phyloP scores from a whole-genome alignment of 2,888 invertebrate genomes.

The Caenorhabditis plicata region DNA sequence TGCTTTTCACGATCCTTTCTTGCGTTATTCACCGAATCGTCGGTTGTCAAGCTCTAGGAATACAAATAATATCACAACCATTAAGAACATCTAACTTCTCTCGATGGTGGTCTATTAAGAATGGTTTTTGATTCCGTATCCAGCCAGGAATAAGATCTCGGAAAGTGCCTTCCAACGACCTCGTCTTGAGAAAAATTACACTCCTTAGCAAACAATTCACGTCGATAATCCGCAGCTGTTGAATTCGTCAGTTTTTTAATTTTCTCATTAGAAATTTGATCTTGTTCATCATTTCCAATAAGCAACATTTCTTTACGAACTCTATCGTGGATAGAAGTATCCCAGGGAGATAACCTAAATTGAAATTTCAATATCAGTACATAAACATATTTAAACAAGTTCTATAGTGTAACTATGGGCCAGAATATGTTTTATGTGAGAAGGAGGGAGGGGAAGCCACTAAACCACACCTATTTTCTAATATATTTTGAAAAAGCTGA shows the following conservation, averaged over 20 bases:
- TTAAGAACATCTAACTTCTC: too few relatives aligned
- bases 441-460: too few relatives aligned
- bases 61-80: too few relatives aligned
- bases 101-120: slow-evolving; percentile 6
- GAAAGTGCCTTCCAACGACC: slow-evolving; percentile 18
- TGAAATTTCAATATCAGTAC: too few relatives aligned
- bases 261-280: too few relatives aligned
- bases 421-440: too few relatives aligned
- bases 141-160: slow-evolving; percentile 17
- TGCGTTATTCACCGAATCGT: slow-evolving; percentile 3
- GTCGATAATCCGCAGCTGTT: slow-evolving; percentile 12
- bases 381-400: too few relatives aligned
- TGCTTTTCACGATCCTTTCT: slow-evolving; percentile 8
- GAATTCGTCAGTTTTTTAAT: not conserved
- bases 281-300: slow-evolving; percentile 1
- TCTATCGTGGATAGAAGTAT: slow-evolving; percentile 21
- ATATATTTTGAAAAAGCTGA: too few relatives aligned
- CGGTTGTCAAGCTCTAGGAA: too few relatives aligned
- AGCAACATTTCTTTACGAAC: slow-evolving; percentile 20
- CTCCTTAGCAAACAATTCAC: slow-evolving; percentile 2
- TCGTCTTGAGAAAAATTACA: slow-evolving; percentile 4
- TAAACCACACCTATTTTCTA: too few relatives aligned
- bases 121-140: slow-evolving; percentile 18
- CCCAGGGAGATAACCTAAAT: slow-evolving; percentile 34
- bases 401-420: too few relatives aligned